Evolutionary conservation across 2,113 vertebrate species (phyloP), one percentile per base, ranked within the genome.

Genomic region (Spea multiplicata): DNA sequence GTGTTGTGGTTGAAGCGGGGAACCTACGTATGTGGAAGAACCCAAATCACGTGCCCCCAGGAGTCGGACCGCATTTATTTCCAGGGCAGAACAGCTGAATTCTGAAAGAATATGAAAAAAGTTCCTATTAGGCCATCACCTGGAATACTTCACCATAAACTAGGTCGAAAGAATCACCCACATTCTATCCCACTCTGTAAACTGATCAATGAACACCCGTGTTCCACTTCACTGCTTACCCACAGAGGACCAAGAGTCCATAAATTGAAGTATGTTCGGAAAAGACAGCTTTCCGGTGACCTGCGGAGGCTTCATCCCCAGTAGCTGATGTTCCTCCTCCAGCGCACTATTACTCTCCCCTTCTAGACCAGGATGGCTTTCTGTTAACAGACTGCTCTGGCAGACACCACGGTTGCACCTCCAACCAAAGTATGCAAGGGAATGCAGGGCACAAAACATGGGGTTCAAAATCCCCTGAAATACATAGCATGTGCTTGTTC

Each of bases 401-500:
- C 44, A 55, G 44, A 50, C 14, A 45, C 44, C 62, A 57, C 70
- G 10, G 44, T 44, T 73, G 64, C 49, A 73, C 62, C 70, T 79
- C 77, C 77, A 73, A 45, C 71, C 77, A 67, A 73, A 73, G 59
- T 73, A 79, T 46, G 70, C 77, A 49, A 79, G 71, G 52, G 61
- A 79, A 79, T 79, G 70, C 6, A 79, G 62, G n/a, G 61, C 65
- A 16, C 77, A 79, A 73, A 73, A 79, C 52, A 67, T 66, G 6
- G 77, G 77, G 65, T 79, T 79, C 62, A 79, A 14, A 49, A 79
- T 73, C 47, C 77, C 62, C 77, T 79, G 64, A 73, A 73, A 73
- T 55, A 57, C 62, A 79, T 64, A 73, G 50, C 16, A 47, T 3
- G 16, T 8, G 14, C 55, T 55, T 75, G 74, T 67, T 16, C 6